A percentile compares a stretch with the other conserved stretches of the same genome.
Conservation (phyloP, 2,888 invertebrate genomes). For the Argyra leucocephala region DNA sequence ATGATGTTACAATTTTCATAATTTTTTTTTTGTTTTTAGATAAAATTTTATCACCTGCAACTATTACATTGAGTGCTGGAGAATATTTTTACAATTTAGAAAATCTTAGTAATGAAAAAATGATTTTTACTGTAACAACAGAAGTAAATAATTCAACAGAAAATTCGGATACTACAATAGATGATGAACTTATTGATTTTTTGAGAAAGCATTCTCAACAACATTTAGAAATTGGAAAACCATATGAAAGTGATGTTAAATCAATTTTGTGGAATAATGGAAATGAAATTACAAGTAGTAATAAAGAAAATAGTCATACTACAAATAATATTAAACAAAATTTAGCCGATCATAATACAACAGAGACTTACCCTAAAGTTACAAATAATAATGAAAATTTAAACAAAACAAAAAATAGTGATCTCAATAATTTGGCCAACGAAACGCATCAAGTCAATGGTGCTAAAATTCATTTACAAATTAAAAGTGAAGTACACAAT, state of each 20-base stretch:
- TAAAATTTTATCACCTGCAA: background rate
- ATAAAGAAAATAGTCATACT: background rate
- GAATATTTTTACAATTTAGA: background rate
- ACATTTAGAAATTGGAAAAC: background rate
- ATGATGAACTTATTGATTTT: background rate
- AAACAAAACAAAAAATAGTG: background rate
- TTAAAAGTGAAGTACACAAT: too few species aligned
- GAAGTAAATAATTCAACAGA: background rate
- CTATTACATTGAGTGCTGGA: background rate
- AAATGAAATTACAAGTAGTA: background rate
- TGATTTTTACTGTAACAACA: background rate
- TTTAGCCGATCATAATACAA: background rate
- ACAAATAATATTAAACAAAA: background rate
- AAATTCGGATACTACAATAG: background rate
- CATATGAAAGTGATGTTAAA: slow-evolving; percentile 13
- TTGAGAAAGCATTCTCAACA: background rate
- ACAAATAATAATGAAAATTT: background rate
- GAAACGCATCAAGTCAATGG: too few species aligned
- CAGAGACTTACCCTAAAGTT: background rate
- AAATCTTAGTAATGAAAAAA: background rate
- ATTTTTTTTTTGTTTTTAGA: background rate
- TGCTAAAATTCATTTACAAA: too few species aligned
- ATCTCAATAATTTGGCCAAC: too few species aligned
- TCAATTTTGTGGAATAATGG: slow-evolving; percentile 14
- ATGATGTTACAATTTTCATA: too few species aligned